Percentiles rank a stretch among this genome's conserved stretches.
These are phyloP conservation scores for Zoroaster sp. DNA, from an alignment of 53 echinoderm and acorn worm genomes.

Conservation along the genomic window DNA sequence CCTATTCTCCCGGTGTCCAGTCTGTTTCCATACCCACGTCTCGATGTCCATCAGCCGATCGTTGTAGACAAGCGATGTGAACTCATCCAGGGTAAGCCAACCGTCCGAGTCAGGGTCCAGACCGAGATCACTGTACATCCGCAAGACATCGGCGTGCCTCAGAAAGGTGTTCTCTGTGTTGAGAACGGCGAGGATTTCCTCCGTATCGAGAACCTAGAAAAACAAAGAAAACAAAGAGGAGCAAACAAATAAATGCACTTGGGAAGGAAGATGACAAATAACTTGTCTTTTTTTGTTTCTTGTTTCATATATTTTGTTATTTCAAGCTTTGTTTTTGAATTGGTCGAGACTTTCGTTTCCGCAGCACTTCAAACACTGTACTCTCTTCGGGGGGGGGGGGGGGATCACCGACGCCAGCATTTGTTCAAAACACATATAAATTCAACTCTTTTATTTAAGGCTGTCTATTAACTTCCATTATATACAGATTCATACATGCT, in stretches of 20 bases:
- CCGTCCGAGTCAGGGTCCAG: constrained; percentile 69
- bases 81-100: constrained; percentile 13
- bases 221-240: background rate
- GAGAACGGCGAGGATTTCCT: constrained; percentile 30
- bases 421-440: too few relatives aligned
- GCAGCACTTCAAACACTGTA: too few relatives aligned
- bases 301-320: background rate
- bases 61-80: constrained; percentile 6
- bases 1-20: constrained; percentile 44
- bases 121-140: constrained; percentile 54
- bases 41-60: constrained; percentile 33
- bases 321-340: too few relatives aligned
- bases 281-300: background rate
- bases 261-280: background rate
- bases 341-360: too few relatives aligned
- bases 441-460: too few relatives aligned
- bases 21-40: constrained; percentile 35
- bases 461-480: too few relatives aligned
- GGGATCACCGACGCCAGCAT: too few relatives aligned
- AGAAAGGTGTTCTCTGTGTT: constrained; percentile 37
- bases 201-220: constrained; percentile 17
- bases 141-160: constrained; percentile 18
- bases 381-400: too few relatives aligned
- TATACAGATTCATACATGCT: too few relatives aligned
- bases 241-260: background rate